Evolutionary conservation across 1,140 invertebrate species (phyloP).

Genomic region (Drosophila parvula): DNA sequence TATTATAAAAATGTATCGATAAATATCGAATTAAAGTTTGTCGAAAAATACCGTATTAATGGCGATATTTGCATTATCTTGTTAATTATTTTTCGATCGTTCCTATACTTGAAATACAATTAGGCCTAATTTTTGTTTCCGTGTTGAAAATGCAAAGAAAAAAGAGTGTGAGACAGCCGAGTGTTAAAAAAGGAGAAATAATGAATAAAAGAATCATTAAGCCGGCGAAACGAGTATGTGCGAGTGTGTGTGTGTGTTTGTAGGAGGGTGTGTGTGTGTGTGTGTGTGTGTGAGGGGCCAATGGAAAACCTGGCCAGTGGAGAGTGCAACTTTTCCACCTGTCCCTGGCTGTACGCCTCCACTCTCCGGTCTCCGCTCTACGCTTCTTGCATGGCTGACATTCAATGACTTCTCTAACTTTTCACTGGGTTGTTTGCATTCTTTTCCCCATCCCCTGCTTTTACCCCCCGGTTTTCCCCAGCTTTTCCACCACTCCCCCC

Average conservation of each 20-base stretch:
- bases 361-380: background rate
- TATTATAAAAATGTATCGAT: too few relatives aligned
- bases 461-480: background rate
- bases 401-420: conserved; percentile 81
- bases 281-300: conserved; percentile 13
- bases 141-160: conserved; percentile 2
- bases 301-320: conserved; percentile 51
- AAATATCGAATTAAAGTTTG: too few relatives aligned
- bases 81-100: too few relatives aligned
- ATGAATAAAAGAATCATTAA: conserved; percentile 83
- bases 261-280: background rate
- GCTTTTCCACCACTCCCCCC: background rate
- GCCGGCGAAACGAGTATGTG: conserved; percentile 56
- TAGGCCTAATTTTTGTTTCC: background rate
- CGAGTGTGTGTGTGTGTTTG: background rate
- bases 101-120: too few relatives aligned
- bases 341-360: background rate
- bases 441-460: conserved; percentile 16
- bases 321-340: conserved; percentile 49
- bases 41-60: too few relatives aligned
- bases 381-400: conserved; percentile 76
- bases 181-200: conserved; percentile 60
- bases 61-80: too few relatives aligned
- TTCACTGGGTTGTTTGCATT: conserved; percentile 71
- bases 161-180: background rate